Conservation (phyloP, 2,113 vertebrate species). For the Saccopteryx bilineata region DNA sequence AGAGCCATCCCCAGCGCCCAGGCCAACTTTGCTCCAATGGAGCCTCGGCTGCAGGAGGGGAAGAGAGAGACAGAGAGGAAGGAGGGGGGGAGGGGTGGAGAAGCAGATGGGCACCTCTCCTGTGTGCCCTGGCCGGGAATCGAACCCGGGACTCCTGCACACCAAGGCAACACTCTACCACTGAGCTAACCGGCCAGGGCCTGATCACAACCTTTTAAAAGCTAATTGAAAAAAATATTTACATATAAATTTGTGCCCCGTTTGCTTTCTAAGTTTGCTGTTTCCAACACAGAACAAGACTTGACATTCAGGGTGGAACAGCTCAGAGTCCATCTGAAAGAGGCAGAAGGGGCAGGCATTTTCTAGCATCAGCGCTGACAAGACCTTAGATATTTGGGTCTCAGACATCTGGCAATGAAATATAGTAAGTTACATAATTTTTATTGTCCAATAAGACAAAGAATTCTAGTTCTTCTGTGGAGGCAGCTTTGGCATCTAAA, state of each 20-base stretch:
- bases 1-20: no score
- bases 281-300: neutral
- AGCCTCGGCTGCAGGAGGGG: no score
- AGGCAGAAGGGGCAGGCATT: neutral
- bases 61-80: no score
- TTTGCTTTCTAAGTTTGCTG: neutral
- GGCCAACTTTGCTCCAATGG: no score
- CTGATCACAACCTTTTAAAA: slow-evolving; percentile 20
- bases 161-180: no score
- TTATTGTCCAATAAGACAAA: slow-evolving; percentile 63
- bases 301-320: neutral
- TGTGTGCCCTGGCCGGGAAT: no score
- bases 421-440: slow-evolving; percentile 34
- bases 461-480: neutral
- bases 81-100: no score
- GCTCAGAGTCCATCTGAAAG: neutral
- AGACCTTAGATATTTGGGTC: slow-evolving; percentile 41
- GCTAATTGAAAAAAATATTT: neutral
- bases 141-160: no score
- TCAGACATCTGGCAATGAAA: slow-evolving; percentile 42
- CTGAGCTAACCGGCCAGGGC: no score
- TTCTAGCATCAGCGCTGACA: neutral
- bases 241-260: neutral
- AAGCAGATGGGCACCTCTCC: no score
- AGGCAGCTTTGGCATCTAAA: slow-evolving; percentile 38